Base-by-base conservation (phyloP, 2,888 invertebrate genomes). In the Slavum lentiscoides region DNA sequence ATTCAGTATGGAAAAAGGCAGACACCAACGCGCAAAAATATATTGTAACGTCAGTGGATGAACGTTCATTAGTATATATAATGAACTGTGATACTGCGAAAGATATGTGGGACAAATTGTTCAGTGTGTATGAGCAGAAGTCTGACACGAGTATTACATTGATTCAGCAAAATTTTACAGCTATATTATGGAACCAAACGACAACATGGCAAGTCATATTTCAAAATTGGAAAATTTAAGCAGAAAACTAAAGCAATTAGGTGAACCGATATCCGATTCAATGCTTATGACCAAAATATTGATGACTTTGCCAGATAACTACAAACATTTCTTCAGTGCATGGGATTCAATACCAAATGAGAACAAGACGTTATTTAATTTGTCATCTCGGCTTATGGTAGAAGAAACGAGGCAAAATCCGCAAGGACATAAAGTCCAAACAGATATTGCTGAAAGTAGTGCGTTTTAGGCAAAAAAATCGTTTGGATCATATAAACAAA, bases 321-420 rank as follows among this genome's bases (percentile, higher is more conserved):
- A 66, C 39, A 66, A 66, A 37, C 39, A 11, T n/a, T 39, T 66
- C 11, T 66, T n/a, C 8, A 19, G 37, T 39, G n/a, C 64, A 66
- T 66, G 3, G 8, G 55, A 69, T n/a, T n/a, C n/a, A n/a, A n/a
- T n/a, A n/a, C n/a, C n/a, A n/a, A n/a, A n/a, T n/a, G n/a, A n/a
- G n/a, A n/a, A 6, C n/a, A n/a, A 69, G 30, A n/a, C 2, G n/a
- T 55, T 19, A 69, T 59, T 15, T 17, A 43, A 61, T 59, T 61
- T 61, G 19, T 23, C 21, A 43, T 17, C 59, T 43, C 11, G n/a
- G 21, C 72, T 72, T 17, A 72, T 72, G 61, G 17, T 72, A 15
- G 43, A 59, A 59, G 8, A 59, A 43, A 61, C 43, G 9, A 59
- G 61, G 23, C 17, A 23, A 72, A 39, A n/a, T n/a, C n/a, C 17